phyloP scores from a whole-genome alignment of 2,113 vertebrate genomes.

The rat (Rattus norvegicus) region GRCr8 NC_086021.1:58691001-58691500 shows the following conservation, averaged over 20 bases:
- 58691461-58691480: not conserved
- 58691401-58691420: not conserved
- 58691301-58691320: not conserved
- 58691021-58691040: not conserved
- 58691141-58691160: not conserved
- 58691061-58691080: not conserved
- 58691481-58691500: not conserved
- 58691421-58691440: not conserved
- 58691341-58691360: not conserved
- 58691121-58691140: not conserved
- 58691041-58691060: not conserved
- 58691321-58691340: not conserved
- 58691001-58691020: not conserved
- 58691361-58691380: rapidly evolving
- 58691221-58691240: not conserved
- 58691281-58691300: not conserved
- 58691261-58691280: not conserved
- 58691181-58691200: not conserved
- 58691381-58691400: not conserved
- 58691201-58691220: not conserved
- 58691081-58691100: not conserved
- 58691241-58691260: not conserved
- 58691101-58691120: not conserved
- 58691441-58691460: not conserved
- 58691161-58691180: not conserved